These are phyloP conservation scores for Koerneria pararmatus DNA, from an alignment of 2,888 invertebrate species.

Conservation along the genomic window DNA sequence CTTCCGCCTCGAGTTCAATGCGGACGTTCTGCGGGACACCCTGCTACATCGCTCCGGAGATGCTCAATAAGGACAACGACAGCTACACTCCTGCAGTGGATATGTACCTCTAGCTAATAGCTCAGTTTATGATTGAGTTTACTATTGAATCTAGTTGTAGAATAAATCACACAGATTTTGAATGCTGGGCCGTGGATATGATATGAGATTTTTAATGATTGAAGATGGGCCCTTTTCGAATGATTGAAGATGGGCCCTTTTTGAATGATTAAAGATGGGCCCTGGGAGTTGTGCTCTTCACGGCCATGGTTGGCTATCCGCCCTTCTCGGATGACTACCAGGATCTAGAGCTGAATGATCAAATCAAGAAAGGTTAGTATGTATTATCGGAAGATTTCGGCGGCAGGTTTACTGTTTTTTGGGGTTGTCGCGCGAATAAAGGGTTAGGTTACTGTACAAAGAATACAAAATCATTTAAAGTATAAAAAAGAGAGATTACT, in stretches of 20 bases:
- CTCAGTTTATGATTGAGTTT: conserved; percentile 56
- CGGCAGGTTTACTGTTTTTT: too few species aligned
- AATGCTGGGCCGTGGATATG: too few species aligned
- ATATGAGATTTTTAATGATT: conserved; percentile 67
- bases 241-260: too few species aligned
- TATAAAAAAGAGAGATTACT: background rate
- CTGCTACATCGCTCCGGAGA: conserved; percentile 83
- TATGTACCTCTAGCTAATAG: conserved; percentile 27
- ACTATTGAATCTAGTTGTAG: too few species aligned
- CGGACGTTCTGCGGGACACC: conserved; percentile 86
- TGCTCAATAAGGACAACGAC: conserved; percentile 64
- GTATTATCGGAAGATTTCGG: too few species aligned
- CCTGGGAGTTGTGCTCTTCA: conserved; percentile 46
- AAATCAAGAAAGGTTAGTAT: conserved; percentile 66
- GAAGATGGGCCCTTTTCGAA: too few species aligned
- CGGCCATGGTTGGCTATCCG: conserved; percentile 71
- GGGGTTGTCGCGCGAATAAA: too few species aligned
- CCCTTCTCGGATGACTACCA: conserved; percentile 68
- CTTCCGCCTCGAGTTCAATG: conserved; percentile 65
- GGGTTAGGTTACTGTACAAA: background rate
- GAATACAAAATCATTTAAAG: background rate
- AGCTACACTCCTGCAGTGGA: conserved; percentile 39
- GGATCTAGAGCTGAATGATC: conserved; percentile 66
- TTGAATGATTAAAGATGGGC: conserved; percentile 37
- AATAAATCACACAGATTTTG: too few species aligned